These are phyloP conservation scores for Microhierax caerulescens DNA, from an alignment of 2,797 vertebrate species.

Conservation along the genomic window DNA sequence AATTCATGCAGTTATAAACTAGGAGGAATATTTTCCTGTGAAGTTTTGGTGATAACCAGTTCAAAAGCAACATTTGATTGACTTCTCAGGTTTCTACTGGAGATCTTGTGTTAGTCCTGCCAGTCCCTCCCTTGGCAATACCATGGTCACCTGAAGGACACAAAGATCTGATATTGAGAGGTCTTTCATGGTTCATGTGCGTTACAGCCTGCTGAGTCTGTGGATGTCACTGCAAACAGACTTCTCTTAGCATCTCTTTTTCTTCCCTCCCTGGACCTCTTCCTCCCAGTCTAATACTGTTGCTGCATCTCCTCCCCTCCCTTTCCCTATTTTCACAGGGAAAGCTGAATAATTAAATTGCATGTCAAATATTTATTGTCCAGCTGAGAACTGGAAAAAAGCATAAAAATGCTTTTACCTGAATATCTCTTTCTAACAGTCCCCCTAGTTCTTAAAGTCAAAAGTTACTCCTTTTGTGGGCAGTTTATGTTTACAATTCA, in stretches of 20 bases:
- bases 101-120: neutral
- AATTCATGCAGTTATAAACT: neutral
- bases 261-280: neutral
- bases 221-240: neutral
- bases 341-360: neutral
- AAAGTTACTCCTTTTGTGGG: neutral
- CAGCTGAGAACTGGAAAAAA: neutral
- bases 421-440: neutral
- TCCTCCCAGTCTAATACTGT: neutral
- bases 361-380: neutral
- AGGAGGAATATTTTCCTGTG: neutral
- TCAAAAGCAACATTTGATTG: neutral
- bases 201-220: rapidly evolving
- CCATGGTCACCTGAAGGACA: neutral
- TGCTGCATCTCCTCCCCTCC: neutral
- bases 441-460: neutral
- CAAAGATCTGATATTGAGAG: neutral
- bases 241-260: neutral
- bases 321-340: neutral
- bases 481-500: neutral
- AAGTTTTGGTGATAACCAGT: neutral
- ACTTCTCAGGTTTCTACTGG: neutral
- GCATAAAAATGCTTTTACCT: neutral
- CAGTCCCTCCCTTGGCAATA: neutral
- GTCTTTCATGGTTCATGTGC: neutral